Conservation (phyloP, 2,113 vertebrate genomes). For the Dicentrarchus labrax region DNA sequence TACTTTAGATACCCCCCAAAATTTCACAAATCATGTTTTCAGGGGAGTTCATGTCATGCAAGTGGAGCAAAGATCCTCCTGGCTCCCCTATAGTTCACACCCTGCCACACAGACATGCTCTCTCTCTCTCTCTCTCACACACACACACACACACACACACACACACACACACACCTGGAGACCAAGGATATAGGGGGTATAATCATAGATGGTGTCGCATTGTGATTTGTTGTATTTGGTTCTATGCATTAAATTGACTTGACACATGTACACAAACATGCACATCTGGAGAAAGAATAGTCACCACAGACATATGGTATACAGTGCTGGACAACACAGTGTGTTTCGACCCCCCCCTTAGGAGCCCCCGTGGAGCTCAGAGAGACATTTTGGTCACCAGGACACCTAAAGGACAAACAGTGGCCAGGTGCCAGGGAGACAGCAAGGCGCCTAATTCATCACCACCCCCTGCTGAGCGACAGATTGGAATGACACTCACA, state of each 20-base stretch:
- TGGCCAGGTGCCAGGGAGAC: constrained; percentile 68
- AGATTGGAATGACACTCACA: constrained; percentile 49
- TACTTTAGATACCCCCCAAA: too few species aligned
- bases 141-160: not conserved
- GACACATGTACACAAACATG: constrained; percentile 33
- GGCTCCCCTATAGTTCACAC: too few species aligned
- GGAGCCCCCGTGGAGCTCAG: constrained; percentile 33
- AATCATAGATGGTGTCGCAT: not conserved
- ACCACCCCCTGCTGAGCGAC: constrained; percentile 31
- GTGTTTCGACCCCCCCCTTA: constrained; percentile 4
- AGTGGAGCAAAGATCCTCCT: too few species aligned
- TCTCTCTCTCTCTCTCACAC: too few species aligned
- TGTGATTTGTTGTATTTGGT: not conserved
- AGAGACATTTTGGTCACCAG: constrained; percentile 60
- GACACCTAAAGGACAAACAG: constrained; percentile 76
- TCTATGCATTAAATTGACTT: constrained; percentile 1
- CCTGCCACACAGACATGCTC: too few species aligned
- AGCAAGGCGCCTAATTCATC: constrained; percentile 64
- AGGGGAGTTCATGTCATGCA: too few species aligned
- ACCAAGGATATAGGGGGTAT: not conserved
- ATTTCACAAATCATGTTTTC: too few species aligned
- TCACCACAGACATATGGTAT: constrained; percentile 21
- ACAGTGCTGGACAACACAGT: not conserved
- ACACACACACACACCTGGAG: not conserved
- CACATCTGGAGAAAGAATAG: constrained; percentile 63